phyloP scores from a whole-genome alignment of 1,140 invertebrate genomes.

The Neuroterus valhalla region DNA sequence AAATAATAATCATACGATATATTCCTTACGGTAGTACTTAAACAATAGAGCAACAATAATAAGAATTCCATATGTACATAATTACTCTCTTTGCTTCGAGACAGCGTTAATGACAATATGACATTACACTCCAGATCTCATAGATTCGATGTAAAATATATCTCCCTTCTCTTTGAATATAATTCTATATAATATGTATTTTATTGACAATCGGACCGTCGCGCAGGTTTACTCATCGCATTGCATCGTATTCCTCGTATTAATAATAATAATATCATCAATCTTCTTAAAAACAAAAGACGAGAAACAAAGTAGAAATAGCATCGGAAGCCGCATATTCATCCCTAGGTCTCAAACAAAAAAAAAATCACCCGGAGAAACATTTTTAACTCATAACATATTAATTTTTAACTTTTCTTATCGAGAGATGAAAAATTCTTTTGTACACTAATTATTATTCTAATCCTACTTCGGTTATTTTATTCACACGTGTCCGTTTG shows the following conservation, averaged over 20 bases:
- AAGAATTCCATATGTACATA: conserved; percentile 67
- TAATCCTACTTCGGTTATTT: conserved; percentile 42
- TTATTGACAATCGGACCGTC: conserved; percentile 35
- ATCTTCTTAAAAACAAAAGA: conserved; percentile 16
- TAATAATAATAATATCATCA: conserved; percentile 37
- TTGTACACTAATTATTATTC: conserved; percentile 16
- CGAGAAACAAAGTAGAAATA: conserved; percentile 4
- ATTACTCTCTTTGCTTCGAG: conserved; percentile 51
- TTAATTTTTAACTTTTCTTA: background rate
- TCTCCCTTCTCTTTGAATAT: conserved; percentile 29
- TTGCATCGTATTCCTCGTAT: conserved; percentile 23
- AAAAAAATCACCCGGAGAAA: background rate
- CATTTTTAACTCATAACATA: background rate
- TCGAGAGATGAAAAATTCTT: background rate
- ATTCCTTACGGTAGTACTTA: conserved; percentile 66
- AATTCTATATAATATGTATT: conserved; percentile 23
- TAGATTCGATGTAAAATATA: conserved; percentile 39
- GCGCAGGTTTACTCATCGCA: conserved; percentile 33
- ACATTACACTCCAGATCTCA: conserved; percentile 32
- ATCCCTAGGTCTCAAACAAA: background rate
- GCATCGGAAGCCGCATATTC: background rate
- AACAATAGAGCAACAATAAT: conserved; percentile 71
- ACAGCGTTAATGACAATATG: conserved; percentile 37
- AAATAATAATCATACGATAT: conserved; percentile 43
- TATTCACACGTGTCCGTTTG: conserved; percentile 22